Evolutionary conservation across 2,113 vertebrate genomes (phyloP), one percentile per base, ranked within the genome.

Genomic region (Thunnus maccoyii): DNA sequence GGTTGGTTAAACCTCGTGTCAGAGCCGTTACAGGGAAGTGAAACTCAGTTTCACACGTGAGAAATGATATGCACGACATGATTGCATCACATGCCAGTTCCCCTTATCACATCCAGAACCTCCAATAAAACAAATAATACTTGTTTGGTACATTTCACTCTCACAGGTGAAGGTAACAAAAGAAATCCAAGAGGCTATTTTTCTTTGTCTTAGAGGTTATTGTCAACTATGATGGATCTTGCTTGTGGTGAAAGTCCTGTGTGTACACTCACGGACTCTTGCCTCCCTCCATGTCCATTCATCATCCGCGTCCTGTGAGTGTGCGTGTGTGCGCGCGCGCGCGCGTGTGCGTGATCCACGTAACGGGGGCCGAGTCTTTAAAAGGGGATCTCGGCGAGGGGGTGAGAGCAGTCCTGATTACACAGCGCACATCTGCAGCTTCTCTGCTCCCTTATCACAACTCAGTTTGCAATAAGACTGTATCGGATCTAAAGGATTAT

Each of bases 311-410:
- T 64, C 77, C 11, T 71, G 64, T 22, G 56, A 3, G 14, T 8
- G 52, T 41, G 0, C 3, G 32, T 47, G 63, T 12, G 69, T 3
- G 4, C 0, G 52, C n/a, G 25, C 25, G 27, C 50, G n/a, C 20
- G 8, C 6, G 20, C 2, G 56, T 8, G 62, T 3, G 11, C 22
- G 7, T 20, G 46, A n/a, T n/a, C 25, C 14, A n/a, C 83, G 77
- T 27, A 50, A 25, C 25, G 70, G 66, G 51, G 8, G 50, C 50
- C 30, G 61, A 15, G 52, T 57, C 50, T 78, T 67, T 85, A 88
- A 86, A 69, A 71, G 56, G 36, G 20, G 30, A 14, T 18, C 10
- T 41, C 5, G 15, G 66, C 0, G 56, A 5, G 22, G 3, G 11
- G 16, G 54, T 1, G 44, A 18, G 56, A 4, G 0, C 67, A 77